These are phyloP conservation scores for Isaurus tuberculatus DNA, from an alignment of 92 coral and sea anemone genomes.

Conservation along the genomic window DNA sequence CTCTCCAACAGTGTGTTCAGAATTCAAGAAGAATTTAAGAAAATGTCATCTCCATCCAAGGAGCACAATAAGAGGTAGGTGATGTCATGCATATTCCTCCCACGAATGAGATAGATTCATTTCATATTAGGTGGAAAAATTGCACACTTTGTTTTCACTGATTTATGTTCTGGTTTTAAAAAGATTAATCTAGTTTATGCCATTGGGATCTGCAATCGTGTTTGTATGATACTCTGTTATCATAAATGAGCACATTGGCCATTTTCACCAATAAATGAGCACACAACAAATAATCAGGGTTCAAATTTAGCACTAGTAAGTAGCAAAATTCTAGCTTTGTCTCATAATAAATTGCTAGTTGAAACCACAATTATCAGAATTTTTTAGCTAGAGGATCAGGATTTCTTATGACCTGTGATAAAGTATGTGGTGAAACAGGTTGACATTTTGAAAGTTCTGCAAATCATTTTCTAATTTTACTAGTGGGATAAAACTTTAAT, in stretches of 20 bases:
- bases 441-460: neutral
- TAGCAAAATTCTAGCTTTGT: too few relatives aligned
- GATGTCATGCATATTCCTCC: constrained; percentile 1
- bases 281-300: too few relatives aligned
- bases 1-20: neutral
- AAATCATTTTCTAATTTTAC: neutral
- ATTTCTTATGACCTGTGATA: neutral
- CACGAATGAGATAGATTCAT: neutral
- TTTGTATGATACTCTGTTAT: too few relatives aligned
- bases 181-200: neutral
- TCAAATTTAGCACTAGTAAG: too few relatives aligned
- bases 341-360: too few relatives aligned
- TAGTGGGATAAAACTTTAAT: neutral
- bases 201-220: too few relatives aligned
- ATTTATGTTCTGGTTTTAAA: neutral
- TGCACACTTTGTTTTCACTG: too few relatives aligned
- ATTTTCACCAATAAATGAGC: too few relatives aligned
- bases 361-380: too few relatives aligned
- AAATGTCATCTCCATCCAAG: constrained; percentile 1
- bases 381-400: neutral
- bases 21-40: neutral
- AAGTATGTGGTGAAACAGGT: constrained; percentile 4
- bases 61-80: constrained; percentile 1
- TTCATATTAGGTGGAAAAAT: neutral
- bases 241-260: too few relatives aligned